A percentile compares a stretch with the other conserved stretches of the same genome.
Evolutionary conservation across 2,888 invertebrate genomes (phyloP).

Genomic region (Nysson spinosus): DNA sequence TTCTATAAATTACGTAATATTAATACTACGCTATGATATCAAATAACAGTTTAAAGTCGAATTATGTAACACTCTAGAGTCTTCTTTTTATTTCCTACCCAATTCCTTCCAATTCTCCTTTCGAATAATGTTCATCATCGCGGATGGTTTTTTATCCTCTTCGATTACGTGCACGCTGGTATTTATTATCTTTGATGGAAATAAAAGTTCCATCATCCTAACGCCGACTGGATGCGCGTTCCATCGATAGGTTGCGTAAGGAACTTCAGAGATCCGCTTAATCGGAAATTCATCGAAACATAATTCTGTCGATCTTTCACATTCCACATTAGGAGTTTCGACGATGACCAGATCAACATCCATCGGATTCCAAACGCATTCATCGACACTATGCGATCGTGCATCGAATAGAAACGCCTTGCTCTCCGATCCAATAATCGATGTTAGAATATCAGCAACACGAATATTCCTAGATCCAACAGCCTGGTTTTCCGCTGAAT

Average conservation of each 20-base stretch:
- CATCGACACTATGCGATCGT: background rate
- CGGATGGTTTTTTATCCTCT: background rate
- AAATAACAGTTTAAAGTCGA: constrained; percentile 7
- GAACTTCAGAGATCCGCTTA: background rate
- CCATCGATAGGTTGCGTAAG: constrained; percentile 16
- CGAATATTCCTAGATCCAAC: background rate
- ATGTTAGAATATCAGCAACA: constrained; percentile 8
- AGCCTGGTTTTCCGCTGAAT: constrained; percentile 19
- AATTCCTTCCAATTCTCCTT: constrained; percentile 13
- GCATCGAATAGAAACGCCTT: constrained; percentile 9
- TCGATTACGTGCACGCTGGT: background rate
- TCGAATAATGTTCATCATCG: constrained; percentile 12
- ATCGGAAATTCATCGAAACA: too few relatives aligned
- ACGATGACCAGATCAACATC: constrained; percentile 18
- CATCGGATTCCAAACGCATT: background rate
- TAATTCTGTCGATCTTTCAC: background rate
- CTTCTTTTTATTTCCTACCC: constrained; percentile 30
- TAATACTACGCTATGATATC: constrained; percentile 27
- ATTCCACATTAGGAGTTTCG: background rate
- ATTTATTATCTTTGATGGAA: constrained; percentile 3
- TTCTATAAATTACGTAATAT: constrained; percentile 37
- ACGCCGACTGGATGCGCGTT: background rate
- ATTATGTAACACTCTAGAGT: background rate
- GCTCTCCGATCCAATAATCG: constrained; percentile 9
- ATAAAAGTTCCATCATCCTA: constrained; percentile 6